Base-by-base conservation (phyloP, 2,113 vertebrate species). In the Rana temporaria region DNA sequence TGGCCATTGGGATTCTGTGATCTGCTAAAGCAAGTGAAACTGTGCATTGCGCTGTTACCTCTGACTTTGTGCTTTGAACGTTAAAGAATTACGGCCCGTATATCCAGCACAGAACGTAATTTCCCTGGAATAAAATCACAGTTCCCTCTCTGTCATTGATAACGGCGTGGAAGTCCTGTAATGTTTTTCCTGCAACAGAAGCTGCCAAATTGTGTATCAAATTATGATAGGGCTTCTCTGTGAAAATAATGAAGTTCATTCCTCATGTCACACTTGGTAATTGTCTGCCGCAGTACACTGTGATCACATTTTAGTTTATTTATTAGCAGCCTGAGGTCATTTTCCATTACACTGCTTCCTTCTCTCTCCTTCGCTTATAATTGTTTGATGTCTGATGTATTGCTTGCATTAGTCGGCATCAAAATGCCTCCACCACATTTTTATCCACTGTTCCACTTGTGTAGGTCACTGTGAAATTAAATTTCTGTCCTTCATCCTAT, bases 351-450 rank as follows among this genome's bases (percentile, higher is more conserved):
- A 82, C 60, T 66, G 80, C 70, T 65, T 55, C 69, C 60, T 80
- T 3, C 55, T 24, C 78, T 59, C 48, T 52, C 60, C 62, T 32
- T 65, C 59, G 18, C 3, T 63, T 56, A 17, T 82, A 74, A 82
- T 82, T 74, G 80, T 74, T 74, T 82, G 60, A 74, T 82, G 80
- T 82, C 60, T 82, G 80, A 82, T 82, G 60, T 73, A 73, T 81
- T 64, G 79, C 79, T 81, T 65, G 70, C 79, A 72, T 82, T 74
- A 66, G 48, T 17, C 60, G 26, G 16, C 59, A 56, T 65, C 26
- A 60, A 20, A 82, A 55, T 74, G 70, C 19, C 53, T 56, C 24
- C 62, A 19, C 69, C 60, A 38, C 64, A 70, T 63, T 57, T 55
- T 18, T 56, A 65, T 64, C 60, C 78, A 81, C 2, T 55, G 52